Base-by-base conservation (phyloP, 2,797 vertebrate species). In the Vireo griseus region DNA sequence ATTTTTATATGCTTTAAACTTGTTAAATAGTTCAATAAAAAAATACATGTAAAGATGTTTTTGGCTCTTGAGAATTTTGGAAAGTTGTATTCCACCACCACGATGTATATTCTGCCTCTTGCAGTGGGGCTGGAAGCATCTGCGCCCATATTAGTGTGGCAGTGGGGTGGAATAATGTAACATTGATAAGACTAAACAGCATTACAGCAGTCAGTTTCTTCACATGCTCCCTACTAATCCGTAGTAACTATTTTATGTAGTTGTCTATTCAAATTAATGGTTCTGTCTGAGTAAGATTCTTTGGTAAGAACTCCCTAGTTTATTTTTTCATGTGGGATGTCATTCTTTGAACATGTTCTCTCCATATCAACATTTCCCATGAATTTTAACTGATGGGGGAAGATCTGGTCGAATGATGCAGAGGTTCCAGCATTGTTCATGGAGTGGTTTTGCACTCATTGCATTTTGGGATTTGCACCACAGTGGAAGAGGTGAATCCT, bases 361-460 rank as follows among this genome's bases (percentile, higher is more conserved):
- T 61, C 33, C 17, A 0, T 39, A 54, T 9, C 17, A 26, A 13
- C 13, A 6, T 40, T 84, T n/a, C 29, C 51, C 1, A 1, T 47
- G 35, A 10, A 29, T 67, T 85, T 25, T 20, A 33, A 16, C 24
- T 10, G 26, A 0, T 20, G 29, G n/a, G 13, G 42, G n/a, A n/a
- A 25, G 50, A 5, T 20, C 4, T 37, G 14, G 7, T 68, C 12
- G 12, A 9, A 2, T 8, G 28, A 5, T 50, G 54, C 25, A 12
- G 50, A 54, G 39, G 6, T 44, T 69, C 19, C 57, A 5, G 0
- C 6, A 0, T 8, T 22, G n/a, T 8, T 57, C 29, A 0, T 1
- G 4, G 78, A 3, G 44, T 33, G 39, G 0, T 85, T 44, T 13
- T 61, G 45, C 18, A 16, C 19, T 10, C 1, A 2, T 3, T 62